Percentiles rank a stretch among this genome's conserved stretches.
These are phyloP conservation scores for Heterocephalus glaber DNA, from an alignment of 2,113 vertebrate species.

Conservation along the genomic window DNA sequence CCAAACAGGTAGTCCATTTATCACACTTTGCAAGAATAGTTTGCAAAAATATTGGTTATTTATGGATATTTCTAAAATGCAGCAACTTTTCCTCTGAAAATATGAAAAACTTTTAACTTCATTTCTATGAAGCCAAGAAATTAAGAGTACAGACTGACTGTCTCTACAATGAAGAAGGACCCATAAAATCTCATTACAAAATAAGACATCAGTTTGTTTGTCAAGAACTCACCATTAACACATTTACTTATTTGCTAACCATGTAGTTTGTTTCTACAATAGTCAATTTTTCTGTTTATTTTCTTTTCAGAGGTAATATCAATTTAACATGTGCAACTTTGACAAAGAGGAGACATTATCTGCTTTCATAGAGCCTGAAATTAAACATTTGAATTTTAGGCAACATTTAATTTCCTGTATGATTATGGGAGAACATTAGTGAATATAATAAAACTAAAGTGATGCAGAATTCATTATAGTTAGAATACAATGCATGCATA, in stretches of 20 bases:
- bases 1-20: not conserved
- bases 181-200: not conserved
- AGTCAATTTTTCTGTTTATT: not conserved
- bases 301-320: not conserved
- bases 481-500: not conserved
- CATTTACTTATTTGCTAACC: not conserved
- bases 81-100: not conserved
- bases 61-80: not conserved
- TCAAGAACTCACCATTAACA: not conserved
- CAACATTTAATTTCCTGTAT: not conserved
- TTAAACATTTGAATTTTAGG: slow-evolving; percentile 21
- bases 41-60: not conserved
- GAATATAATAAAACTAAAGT: slow-evolving; percentile 33
- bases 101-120: not conserved
- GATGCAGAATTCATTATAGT: not conserved
- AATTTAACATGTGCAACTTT: not conserved
- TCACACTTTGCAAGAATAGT: not conserved
- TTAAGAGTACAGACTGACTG: not conserved
- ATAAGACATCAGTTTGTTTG: not conserved
- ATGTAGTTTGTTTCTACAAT: not conserved
- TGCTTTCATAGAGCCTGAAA: not conserved
- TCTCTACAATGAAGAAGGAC: not conserved
- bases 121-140: not conserved
- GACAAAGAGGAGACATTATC: not conserved
- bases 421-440: not conserved